Percentiles rank a stretch among this genome's conserved stretches.
phyloP scores from a whole-genome alignment of 2,797 vertebrate genomes.

The Geranospiza caerulescens region DNA sequence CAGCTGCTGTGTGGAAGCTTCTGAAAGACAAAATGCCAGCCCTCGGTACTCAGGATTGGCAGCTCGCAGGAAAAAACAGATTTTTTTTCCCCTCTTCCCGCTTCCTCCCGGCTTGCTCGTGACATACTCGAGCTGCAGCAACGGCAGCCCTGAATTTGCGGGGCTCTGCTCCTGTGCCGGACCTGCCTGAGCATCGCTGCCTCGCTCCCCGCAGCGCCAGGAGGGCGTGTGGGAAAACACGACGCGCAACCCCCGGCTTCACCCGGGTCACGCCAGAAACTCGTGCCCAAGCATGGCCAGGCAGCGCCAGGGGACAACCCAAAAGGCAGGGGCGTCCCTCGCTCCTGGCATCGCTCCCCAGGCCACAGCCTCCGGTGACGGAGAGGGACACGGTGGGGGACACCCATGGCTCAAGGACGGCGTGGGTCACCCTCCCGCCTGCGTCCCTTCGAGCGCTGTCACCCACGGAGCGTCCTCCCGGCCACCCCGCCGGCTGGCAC shows the following conservation, averaged over 20 bases:
- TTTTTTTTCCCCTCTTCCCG: background rate
- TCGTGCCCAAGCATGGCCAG: background rate
- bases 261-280: background rate
- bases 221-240: background rate
- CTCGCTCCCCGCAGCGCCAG: background rate
- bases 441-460: accelerated
- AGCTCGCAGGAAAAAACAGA: background rate
- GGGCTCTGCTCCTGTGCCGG: background rate
- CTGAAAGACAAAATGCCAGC: background rate
- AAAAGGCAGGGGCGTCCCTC: no score
- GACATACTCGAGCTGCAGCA: background rate
- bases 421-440: background rate
- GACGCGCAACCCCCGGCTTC: accelerated
- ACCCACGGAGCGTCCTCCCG: background rate
- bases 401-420: accelerated
- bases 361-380: background rate
- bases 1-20: background rate
- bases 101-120: background rate
- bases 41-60: background rate
- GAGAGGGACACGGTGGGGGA: background rate
- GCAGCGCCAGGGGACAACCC: accelerated
- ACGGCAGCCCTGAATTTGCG: background rate
- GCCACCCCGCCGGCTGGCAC: background rate
- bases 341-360: background rate
- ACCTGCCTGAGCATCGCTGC: accelerated